Conservation (phyloP, 1,140 invertebrate genomes). For the Arion vulgaris region DNA sequence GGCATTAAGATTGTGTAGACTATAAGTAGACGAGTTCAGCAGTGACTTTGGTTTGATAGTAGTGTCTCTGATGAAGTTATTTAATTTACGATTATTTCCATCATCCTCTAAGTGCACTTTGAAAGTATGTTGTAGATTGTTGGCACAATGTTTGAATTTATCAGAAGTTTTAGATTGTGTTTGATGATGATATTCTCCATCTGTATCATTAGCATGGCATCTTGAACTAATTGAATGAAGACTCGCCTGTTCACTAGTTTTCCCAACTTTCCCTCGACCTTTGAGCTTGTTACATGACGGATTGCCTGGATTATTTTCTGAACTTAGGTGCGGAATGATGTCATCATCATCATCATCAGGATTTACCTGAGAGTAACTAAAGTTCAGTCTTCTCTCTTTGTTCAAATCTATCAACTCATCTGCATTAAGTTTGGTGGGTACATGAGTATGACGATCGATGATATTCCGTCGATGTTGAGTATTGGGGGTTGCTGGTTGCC, state of each 20-base stretch:
- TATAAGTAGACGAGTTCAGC: constrained; percentile 44
- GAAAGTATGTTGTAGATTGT: constrained; percentile 33
- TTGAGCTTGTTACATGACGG: background rate
- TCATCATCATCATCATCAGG: background rate
- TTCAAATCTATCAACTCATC: constrained; percentile 44
- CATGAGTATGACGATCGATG: constrained; percentile 50
- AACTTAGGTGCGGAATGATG: background rate
- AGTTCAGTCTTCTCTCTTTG: constrained; percentile 38
- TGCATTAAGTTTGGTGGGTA: constrained; percentile 42
- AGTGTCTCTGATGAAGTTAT: constrained; percentile 48
- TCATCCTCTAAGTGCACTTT: constrained; percentile 43
- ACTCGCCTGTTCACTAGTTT: no score
- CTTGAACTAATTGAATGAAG: background rate
- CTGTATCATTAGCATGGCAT: background rate
- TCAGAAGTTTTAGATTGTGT: background rate
- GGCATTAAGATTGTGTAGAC: constrained; percentile 17
- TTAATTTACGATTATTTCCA: constrained; percentile 50
- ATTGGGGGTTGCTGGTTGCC: constrained; percentile 40
- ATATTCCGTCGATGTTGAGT: constrained; percentile 42
- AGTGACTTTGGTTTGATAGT: constrained; percentile 53
- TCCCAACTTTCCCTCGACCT: background rate
- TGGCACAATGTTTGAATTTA: background rate
- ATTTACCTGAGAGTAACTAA: constrained; percentile 36
- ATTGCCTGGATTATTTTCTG: background rate
- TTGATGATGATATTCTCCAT: background rate